phyloP scores from a whole-genome alignment of 1,140 invertebrate species.

The Drosophila pseudoananassae region DNA sequence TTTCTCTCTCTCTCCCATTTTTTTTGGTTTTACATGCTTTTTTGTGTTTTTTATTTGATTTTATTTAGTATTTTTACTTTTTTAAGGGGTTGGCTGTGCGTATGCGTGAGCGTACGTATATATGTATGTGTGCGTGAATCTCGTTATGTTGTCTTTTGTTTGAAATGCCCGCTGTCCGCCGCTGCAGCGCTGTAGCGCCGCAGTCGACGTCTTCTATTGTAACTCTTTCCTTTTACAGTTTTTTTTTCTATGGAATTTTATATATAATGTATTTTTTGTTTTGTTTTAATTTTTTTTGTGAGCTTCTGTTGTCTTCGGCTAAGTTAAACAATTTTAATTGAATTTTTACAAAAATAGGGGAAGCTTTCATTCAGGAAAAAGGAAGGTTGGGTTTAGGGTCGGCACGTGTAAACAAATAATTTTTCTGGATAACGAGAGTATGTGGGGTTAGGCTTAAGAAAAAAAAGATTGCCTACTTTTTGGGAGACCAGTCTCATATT shows the following conservation, averaged over 20 bases:
- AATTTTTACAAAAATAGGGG: slow-evolving; percentile 71
- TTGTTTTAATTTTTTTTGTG: slow-evolving; percentile 10
- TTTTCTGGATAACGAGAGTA: background rate
- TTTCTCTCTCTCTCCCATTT: slow-evolving; percentile 35
- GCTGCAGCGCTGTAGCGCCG: slow-evolving; percentile 50
- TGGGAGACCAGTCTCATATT: background rate
- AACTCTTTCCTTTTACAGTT: slow-evolving; percentile 55
- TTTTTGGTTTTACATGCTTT: slow-evolving; percentile 54
- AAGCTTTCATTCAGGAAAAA: slow-evolving; percentile 48
- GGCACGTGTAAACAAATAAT: slow-evolving; percentile 8
- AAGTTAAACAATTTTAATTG: slow-evolving; percentile 80
- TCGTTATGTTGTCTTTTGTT: slow-evolving; percentile 79
- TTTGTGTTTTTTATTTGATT: slow-evolving; percentile 77
- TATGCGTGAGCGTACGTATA: slow-evolving; percentile 18
- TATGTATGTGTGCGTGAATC: slow-evolving; percentile 67
- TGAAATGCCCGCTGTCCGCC: slow-evolving; percentile 62
- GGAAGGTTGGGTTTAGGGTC: background rate
- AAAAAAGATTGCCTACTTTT: slow-evolving; percentile 57
- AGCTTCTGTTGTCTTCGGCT: slow-evolving; percentile 18
- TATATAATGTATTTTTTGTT: slow-evolving; percentile 68
- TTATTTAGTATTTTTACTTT: slow-evolving; percentile 53
- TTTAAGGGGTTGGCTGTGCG: slow-evolving; percentile 22
- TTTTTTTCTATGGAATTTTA: slow-evolving; percentile 40
- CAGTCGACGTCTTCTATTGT: slow-evolving; percentile 48
- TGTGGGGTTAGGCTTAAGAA: background rate